Base-by-base conservation (phyloP, 1,140 invertebrate species). In the Helicoverpa zea region DNA sequence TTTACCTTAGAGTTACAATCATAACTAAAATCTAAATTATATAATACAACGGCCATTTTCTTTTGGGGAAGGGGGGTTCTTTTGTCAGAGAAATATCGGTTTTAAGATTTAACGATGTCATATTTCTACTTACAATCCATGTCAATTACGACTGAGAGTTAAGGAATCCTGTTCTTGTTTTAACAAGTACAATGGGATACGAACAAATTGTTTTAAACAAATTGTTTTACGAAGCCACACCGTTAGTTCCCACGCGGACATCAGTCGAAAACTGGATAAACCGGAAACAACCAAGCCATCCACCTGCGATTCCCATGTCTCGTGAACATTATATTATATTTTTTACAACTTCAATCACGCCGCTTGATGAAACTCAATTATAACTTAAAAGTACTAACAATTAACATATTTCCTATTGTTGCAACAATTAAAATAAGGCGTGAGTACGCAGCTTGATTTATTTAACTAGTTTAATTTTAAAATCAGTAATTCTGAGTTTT, bases 241-340 rank as follows among this genome's bases (percentile, higher is more conserved):
- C 88, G 89, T 91, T 92, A 90, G 86, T 92, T 92, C 91, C 84
- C 91, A 92, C 89, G 88, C 84, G 70, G 84, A 86, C 89, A 87
- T 89, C 86, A 89, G 85, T 84, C 88, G 81, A 79, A 88, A 90
- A 92, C 89, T 88, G 84, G 91, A 89, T 79, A 89, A 89, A 91
- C 91, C 90, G 91, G 91, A 91, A 89, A 90, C 81, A 63, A 82
- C 84, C 84, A 80, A 82, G 84, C 77, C 72, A 83, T 79, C 61
- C 87, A 87, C 87, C 84, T 83, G 84, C 79, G 73, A 74, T 83
- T 83, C 82, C 82, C 79, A 85, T 76, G 81, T 52, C 59, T 77
- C 12, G 61, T 43, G 43, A 75, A 49, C 58, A 81, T n/a, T 43
- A 54, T 76, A 43, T 43, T 43, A 54, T 54, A 82, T 61, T 61